Conservation (phyloP, 1,140 invertebrate species). For the Zophobas atratus region DNA sequence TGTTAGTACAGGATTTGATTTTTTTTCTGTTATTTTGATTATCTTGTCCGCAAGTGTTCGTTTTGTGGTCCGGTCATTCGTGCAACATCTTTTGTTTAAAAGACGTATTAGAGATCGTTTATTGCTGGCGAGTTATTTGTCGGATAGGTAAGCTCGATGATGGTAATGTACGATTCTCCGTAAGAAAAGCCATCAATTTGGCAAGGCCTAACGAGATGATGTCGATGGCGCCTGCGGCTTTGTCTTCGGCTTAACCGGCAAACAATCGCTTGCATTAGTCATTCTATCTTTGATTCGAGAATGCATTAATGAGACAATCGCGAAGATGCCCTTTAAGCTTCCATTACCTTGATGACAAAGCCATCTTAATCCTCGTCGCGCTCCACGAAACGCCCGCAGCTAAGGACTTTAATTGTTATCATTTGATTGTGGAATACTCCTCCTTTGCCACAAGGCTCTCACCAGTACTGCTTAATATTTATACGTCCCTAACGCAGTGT, state of each 20-base stretch:
- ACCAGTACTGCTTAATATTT: slow-evolving; percentile 53
- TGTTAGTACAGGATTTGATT: too few species aligned
- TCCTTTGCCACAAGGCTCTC: slow-evolving; percentile 40
- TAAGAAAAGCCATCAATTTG: slow-evolving; percentile 3
- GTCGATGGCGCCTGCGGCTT: slow-evolving; percentile 29
- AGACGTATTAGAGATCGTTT: too few species aligned
- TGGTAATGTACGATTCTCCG: too few species aligned
- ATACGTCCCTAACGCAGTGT: slow-evolving; percentile 54
- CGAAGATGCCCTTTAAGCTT: slow-evolving; percentile 58
- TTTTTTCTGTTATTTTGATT: too few species aligned
- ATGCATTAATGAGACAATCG: slow-evolving; percentile 64
- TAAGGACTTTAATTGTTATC: slow-evolving; percentile 61
- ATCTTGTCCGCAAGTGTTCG: too few species aligned
- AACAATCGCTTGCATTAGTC: slow-evolving; percentile 61
- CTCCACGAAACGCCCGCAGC: slow-evolving; percentile 49
- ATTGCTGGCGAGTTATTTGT: too few species aligned
- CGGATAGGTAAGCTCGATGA: too few species aligned
- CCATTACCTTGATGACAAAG: slow-evolving; percentile 65
- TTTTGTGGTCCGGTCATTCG: too few species aligned
- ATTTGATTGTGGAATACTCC: slow-evolving; percentile 51
- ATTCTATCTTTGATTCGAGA: slow-evolving; percentile 64
- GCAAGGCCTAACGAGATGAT: slow-evolving; percentile 9
- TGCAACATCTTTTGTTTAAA: too few species aligned
- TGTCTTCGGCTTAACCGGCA: slow-evolving; percentile 30
- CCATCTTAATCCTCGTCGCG: slow-evolving; percentile 61